Evolutionary conservation across 1,140 invertebrate species (phyloP), one percentile per base, ranked within the genome.

Genomic region (Dendrolimus punctatus): DNA sequence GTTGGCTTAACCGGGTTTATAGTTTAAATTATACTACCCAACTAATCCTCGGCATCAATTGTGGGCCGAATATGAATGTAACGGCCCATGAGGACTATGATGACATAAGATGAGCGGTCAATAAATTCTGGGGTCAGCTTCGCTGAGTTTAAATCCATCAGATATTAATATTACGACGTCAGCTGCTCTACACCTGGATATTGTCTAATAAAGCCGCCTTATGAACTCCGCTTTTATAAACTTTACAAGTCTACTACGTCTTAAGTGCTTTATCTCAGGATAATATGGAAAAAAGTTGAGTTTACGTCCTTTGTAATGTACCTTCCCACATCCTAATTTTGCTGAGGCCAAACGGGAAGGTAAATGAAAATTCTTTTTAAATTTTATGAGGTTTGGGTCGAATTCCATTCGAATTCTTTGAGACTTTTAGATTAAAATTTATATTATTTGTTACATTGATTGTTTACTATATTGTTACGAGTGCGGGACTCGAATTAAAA

Each of bases 141-240:
- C 48, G 57, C 55, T 53, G 69, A 72, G 66, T 66, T 68, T 49
- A 68, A 61, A 74, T 73, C 66, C 75, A 73, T 76, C 66, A 70
- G 64, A 76, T 76, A 81, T 79, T 81, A 81, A 79, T 79, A 81
- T 74, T 40, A 56, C 71, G 65, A 67, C 68, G 72, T 66, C 78
- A 77, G 71, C 68, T 78, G 73, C 49, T 69, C 58, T 60, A 68
- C 72, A 81, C 76, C 76, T 75, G 72, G 58, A 64, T 71, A 75
- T 81, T 64, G 56, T 69, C 68, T 72, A 76, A 74, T 80, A 80
- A 75, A 77, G 72, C 66, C 66, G 69, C 67, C 71, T 77, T 77
- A 76, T 80, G 67, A 77, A 80, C 73, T 80, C 66, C 41, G 64
- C 67, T 73, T 71, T 76, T 76, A 78, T 66, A 76, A 74, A 78